Percentiles rank a stretch among this genome's conserved stretches.
Conservation (phyloP, 1,140 invertebrate species). For the Cydia pomonella region DNA sequence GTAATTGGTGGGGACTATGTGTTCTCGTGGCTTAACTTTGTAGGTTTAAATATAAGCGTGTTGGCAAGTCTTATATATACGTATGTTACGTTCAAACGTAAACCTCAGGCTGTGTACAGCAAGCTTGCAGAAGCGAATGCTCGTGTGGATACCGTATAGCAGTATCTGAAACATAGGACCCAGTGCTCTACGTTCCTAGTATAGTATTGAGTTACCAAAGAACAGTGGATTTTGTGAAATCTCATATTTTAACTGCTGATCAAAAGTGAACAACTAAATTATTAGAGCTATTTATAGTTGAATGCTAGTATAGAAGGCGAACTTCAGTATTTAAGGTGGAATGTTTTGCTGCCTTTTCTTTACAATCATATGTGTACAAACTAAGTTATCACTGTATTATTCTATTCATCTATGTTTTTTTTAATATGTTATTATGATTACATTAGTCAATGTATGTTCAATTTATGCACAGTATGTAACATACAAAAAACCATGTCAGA, state of each 20-base stretch:
- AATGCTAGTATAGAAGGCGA: background rate
- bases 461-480: too few relatives aligned
- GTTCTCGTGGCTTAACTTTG: constrained; percentile 95
- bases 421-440: too few relatives aligned
- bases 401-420: too few relatives aligned
- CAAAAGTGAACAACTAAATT: constrained; percentile 21
- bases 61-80: constrained; percentile 70
- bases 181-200: constrained; percentile 47
- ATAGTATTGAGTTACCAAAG: constrained; percentile 63
- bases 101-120: constrained; percentile 53
- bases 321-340: background rate
- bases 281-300: background rate
- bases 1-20: constrained; percentile 98
- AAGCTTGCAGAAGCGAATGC: constrained; percentile 52
- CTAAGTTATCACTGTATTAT: background rate
- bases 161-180: constrained; percentile 41
- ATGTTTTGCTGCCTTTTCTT: background rate
- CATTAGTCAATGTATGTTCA: too few relatives aligned
- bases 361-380: background rate
- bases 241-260: constrained; percentile 22
- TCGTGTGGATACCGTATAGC: constrained; percentile 70
- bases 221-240: constrained; percentile 35
- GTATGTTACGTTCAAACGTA: constrained; percentile 73
- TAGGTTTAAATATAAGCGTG: constrained; percentile 85
- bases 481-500: too few relatives aligned